These are phyloP conservation scores for Druon quercuslanigerum DNA, from an alignment of 1,140 invertebrate species.

Conservation along the genomic window DNA sequence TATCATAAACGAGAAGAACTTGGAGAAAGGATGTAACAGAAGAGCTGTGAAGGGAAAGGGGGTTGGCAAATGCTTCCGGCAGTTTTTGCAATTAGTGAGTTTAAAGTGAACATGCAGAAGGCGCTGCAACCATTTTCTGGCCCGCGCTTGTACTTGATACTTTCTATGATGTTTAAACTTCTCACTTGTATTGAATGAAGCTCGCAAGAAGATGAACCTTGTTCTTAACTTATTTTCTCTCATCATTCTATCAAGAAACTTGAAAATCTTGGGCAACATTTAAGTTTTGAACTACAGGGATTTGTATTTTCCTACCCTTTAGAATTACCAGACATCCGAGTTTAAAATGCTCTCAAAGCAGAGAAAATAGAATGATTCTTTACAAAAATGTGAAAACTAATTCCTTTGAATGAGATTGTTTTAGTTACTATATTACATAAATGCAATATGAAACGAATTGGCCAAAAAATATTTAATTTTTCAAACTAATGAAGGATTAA, in stretches of 20 bases:
- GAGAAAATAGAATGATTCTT: too few species aligned
- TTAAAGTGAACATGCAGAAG: constrained; percentile 29
- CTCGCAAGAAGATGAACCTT: not conserved
- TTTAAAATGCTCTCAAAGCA: too few species aligned
- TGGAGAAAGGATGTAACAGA: not conserved
- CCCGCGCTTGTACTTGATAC: constrained; percentile 17
- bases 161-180: constrained; percentile 37
- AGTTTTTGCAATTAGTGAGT: constrained; percentile 59
- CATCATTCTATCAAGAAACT: not conserved
- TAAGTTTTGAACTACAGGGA: too few species aligned
- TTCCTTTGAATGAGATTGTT: too few species aligned
- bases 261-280: not conserved
- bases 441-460: too few species aligned
- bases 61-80: constrained; percentile 39
- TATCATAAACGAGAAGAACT: not conserved
- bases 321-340: too few species aligned
- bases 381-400: too few species aligned
- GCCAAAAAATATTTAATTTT: too few species aligned
- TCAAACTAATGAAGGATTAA: too few species aligned
- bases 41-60: not conserved
- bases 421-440: too few species aligned
- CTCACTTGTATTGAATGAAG: constrained; percentile 16
- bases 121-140: constrained; percentile 35
- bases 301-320: too few species aligned
- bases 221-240: not conserved